Evolutionary conservation across 1,140 invertebrate species (phyloP).

Genomic region (Drosophila kanapiae): DNA sequence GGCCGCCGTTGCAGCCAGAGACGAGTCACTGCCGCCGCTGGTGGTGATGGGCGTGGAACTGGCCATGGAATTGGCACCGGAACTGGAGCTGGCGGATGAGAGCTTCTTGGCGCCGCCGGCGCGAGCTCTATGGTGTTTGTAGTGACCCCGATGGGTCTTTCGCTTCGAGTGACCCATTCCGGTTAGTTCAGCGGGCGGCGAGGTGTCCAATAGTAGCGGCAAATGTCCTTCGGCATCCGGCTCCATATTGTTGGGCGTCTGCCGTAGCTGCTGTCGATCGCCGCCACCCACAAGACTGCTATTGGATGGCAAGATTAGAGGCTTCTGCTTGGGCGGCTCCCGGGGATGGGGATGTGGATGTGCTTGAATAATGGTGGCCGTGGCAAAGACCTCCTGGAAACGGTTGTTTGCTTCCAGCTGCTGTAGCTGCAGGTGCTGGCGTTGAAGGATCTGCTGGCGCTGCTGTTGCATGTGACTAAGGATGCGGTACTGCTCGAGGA

Average conservation of each 20-base stretch:
- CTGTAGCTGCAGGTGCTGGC: constrained; percentile 78
- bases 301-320: constrained; percentile 24
- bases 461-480: constrained; percentile 76
- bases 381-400: constrained; percentile 81
- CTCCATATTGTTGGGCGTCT: constrained; percentile 23
- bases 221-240: constrained; percentile 33
- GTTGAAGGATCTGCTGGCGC: constrained; percentile 76
- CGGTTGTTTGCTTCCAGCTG: constrained; percentile 79
- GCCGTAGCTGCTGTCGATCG: constrained; percentile 11
- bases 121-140: constrained; percentile 70
- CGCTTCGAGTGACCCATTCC: constrained; percentile 62
- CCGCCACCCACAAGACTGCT: background rate
- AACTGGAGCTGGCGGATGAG: background rate
- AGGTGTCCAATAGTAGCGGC: constrained; percentile 65
- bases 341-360: constrained; percentile 54
- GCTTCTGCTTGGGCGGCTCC: constrained; percentile 68
- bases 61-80: constrained; percentile 4
- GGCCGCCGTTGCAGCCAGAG: constrained; percentile 35
- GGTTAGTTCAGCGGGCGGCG: constrained; percentile 49
- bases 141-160: constrained; percentile 74
- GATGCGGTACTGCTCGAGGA: constrained; percentile 81
- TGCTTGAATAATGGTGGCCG: constrained; percentile 80
- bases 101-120: constrained; percentile 45
- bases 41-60: constrained; percentile 41
- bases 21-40: constrained; percentile 18